These are phyloP conservation scores for Pogonus chalceus DNA, from an alignment of 1,140 invertebrate genomes.

Conservation along the genomic window DNA sequence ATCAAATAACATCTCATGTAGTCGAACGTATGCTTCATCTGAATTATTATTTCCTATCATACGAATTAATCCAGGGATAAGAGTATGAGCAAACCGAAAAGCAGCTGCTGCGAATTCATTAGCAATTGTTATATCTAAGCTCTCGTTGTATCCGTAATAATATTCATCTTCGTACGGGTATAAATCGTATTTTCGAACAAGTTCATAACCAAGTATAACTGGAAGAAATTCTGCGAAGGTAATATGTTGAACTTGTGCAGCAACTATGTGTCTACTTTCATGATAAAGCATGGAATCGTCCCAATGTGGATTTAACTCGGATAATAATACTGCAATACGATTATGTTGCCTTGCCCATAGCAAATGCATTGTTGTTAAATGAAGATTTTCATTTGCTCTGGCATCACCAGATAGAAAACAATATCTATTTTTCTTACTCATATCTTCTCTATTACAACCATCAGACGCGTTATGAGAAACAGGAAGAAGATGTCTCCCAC, in stretches of 20 bases:
- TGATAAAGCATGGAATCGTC: slow-evolving; percentile 70
- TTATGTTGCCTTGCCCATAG: slow-evolving; percentile 81
- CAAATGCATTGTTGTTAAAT: slow-evolving; percentile 73
- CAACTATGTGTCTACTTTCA: slow-evolving; percentile 69
- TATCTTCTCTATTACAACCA: slow-evolving; percentile 60
- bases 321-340: slow-evolving; percentile 51
- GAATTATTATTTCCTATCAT: slow-evolving; percentile 45
- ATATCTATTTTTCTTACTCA: slow-evolving; percentile 57
- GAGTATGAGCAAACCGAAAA: slow-evolving; percentile 84
- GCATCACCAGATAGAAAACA: slow-evolving; percentile 69
- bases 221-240: slow-evolving; percentile 84
- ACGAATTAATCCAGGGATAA: slow-evolving; percentile 63
- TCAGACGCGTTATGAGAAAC: slow-evolving; percentile 58
- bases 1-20: slow-evolving; percentile 75
- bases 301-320: slow-evolving; percentile 68
- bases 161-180: slow-evolving; percentile 46
- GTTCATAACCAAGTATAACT: slow-evolving; percentile 57
- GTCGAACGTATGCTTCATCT: slow-evolving; percentile 54
- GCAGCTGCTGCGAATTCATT: slow-evolving; percentile 88
- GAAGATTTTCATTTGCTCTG: slow-evolving; percentile 69
- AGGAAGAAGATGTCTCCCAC: slow-evolving; percentile 57
- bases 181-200: slow-evolving; percentile 48
- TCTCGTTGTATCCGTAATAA: slow-evolving; percentile 57
- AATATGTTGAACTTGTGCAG: slow-evolving; percentile 77
- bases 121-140: slow-evolving; percentile 68